Evolutionary conservation across 2,888 invertebrate genomes (phyloP), one percentile per base, ranked within the genome.

Genomic region (Dendrolimus houi): DNA sequence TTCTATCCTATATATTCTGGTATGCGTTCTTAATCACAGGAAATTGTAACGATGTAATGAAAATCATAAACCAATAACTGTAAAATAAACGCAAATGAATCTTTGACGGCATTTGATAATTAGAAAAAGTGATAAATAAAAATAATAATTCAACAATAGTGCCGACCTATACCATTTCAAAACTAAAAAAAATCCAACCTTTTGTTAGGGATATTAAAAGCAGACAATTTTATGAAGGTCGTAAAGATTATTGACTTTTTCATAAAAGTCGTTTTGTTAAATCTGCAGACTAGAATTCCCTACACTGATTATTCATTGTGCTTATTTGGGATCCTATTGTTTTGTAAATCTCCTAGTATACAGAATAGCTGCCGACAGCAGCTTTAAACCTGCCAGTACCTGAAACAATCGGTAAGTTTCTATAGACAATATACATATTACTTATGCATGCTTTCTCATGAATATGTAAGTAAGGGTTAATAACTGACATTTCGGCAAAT

Each of bases 171-270:
- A 63, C 56, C 61, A 60, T 60, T 29, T 29, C 3, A 3, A 29
- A 29, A 29, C 6, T 29, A 29, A 29, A 29, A n/a, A 29, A 29
- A 29, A 29, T 29, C 29, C 29, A 29, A 29, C 29, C 29, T 29
- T 29, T 29, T 29, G 29, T 69, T 71, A 70, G 70, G 72, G 70
- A 76, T 75, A 75, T 70, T 68, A 67, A 61, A 63, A 57, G 57
- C 60, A 62, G 63, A 84, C 81, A 82, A 83, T 74, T 65, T 47
- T 47, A 47, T 47, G 12, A 66, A 58, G 59, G 69, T 70, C 68
- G 83, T 87, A 85, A 86, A 85, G 58, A 74, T 78, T 82, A 85
- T 81, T 81, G 71, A 66, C 59, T 70, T 67, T 67, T 77, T 77
- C 71, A 74, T 74, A 74, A 73, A 53, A 42, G 9, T 67, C 60